Conservation (phyloP, 2,113 vertebrate genomes). For the Forbesichthys agassizii region DNA sequence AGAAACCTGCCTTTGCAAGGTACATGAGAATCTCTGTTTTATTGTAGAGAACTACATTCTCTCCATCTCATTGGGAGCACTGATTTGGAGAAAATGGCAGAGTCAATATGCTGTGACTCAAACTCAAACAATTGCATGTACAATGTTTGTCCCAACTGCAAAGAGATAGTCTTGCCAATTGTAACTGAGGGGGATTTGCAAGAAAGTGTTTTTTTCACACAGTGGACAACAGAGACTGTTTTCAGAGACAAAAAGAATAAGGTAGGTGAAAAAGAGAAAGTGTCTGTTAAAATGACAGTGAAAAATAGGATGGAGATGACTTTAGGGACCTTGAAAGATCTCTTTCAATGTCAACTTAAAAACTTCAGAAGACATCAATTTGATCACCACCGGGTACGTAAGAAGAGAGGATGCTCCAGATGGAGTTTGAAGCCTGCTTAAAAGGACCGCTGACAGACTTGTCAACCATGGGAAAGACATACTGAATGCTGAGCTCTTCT, state of each 20-base stretch:
- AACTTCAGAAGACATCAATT: not conserved
- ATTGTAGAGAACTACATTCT: constrained; percentile 1
- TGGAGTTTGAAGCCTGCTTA: constrained; percentile 7
- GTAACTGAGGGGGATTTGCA: constrained; percentile 3
- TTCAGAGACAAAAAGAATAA: not conserved
- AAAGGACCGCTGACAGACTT: constrained; percentile 6
- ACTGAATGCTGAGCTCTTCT: not conserved
- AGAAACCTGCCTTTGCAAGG: constrained; percentile 5
- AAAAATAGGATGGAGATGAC: not conserved
- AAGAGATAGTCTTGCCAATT: constrained; percentile 4
- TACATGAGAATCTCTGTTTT: not conserved
- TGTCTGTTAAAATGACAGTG: not conserved
- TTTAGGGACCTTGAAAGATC: not conserved
- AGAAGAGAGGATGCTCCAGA: constrained; percentile 1
- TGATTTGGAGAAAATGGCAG: constrained; percentile 1
- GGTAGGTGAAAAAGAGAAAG: not conserved
- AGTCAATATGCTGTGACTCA: constrained; percentile 1
- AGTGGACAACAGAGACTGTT: not conserved
- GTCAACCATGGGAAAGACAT: not conserved
- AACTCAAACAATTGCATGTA: constrained; percentile 8
- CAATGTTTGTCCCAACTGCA: constrained; percentile 2
- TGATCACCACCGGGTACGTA: no score
- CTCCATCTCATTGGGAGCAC: not conserved
- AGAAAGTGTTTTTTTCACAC: not conserved
- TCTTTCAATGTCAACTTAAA: not conserved